A percentile compares a stretch with the other conserved stretches of the same genome.
Conservation (phyloP, 1,140 invertebrate species). For the Ephestia elutella region DNA sequence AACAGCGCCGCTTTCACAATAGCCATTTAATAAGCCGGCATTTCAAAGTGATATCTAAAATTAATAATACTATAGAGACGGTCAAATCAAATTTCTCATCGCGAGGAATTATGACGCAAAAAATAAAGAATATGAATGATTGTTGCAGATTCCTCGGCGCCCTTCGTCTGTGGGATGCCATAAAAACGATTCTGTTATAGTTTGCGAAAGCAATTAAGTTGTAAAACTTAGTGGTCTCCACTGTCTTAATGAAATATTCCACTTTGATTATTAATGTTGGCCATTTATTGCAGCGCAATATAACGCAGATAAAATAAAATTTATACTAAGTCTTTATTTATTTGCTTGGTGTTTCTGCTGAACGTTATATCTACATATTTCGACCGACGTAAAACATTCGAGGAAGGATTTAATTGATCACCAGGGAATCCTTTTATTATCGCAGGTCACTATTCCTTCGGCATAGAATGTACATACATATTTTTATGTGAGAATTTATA, state of each 20-base stretch:
- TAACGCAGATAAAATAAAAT: constrained; percentile 43
- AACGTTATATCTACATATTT: constrained; percentile 10
- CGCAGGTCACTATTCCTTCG: neutral
- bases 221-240: constrained; percentile 63
- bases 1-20: neutral
- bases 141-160: constrained; percentile 41
- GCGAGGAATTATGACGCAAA: constrained; percentile 49
- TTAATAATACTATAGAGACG: constrained; percentile 33
- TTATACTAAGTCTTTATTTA: constrained; percentile 37
- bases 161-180: constrained; percentile 39
- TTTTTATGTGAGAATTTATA: constrained; percentile 2
- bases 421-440: neutral
- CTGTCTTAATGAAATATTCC: constrained; percentile 66
- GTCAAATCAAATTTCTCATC: constrained; percentile 45
- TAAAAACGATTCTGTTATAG: constrained; percentile 67
- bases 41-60: constrained; percentile 23
- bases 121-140: constrained; percentile 58
- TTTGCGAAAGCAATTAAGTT: constrained; percentile 69
- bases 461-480: neutral
- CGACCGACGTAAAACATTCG: neutral
- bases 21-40: constrained; percentile 23
- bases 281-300: constrained; percentile 46
- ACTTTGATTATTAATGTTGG: constrained; percentile 56
- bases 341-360: constrained; percentile 13
- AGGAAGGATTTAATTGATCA: neutral